Conservation (phyloP, 1,140 invertebrate genomes). For the Rhysida immarginata region DNA sequence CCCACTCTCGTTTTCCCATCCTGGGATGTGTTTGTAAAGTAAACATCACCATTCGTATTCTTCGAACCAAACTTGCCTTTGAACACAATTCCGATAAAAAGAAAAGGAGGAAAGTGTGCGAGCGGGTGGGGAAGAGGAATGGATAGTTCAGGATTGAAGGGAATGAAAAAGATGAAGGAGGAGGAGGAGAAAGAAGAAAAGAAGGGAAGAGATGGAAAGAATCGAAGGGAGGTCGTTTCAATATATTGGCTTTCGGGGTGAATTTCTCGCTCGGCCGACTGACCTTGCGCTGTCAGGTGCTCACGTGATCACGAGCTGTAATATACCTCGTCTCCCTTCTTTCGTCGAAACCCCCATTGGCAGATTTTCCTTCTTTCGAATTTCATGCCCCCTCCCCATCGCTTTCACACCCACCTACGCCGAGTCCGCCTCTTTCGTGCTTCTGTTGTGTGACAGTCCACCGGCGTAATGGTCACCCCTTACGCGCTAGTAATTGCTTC, state of each 20-base stretch:
- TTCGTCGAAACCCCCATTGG: too few relatives aligned
- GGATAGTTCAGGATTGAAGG: not conserved
- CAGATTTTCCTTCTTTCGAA: too few relatives aligned
- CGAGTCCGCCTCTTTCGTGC: too few relatives aligned
- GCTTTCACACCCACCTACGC: too few relatives aligned
- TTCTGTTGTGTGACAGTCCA: not conserved
- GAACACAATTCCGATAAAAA: slow-evolving; percentile 1
- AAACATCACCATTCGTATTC: too few relatives aligned
- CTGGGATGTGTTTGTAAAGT: too few relatives aligned
- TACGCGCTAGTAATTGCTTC: not conserved
- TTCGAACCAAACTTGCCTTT: not conserved
- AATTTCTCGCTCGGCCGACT: slow-evolving; percentile 1
- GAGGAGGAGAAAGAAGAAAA: too few relatives aligned
- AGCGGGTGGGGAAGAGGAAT: not conserved
- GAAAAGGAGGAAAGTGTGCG: too few relatives aligned
- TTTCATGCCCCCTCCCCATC: too few relatives aligned
- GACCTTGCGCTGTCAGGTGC: not conserved
- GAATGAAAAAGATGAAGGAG: too few relatives aligned
- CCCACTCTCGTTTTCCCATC: too few relatives aligned
- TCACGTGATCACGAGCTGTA: not conserved
- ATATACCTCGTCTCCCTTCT: too few relatives aligned
- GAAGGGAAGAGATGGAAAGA: not conserved
- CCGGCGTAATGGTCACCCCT: not conserved
- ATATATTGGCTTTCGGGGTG: slow-evolving; percentile 5
- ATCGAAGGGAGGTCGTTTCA: not conserved